Conservation (phyloP, 2,888 invertebrate genomes). For the Phrixothrix hirtus region DNA sequence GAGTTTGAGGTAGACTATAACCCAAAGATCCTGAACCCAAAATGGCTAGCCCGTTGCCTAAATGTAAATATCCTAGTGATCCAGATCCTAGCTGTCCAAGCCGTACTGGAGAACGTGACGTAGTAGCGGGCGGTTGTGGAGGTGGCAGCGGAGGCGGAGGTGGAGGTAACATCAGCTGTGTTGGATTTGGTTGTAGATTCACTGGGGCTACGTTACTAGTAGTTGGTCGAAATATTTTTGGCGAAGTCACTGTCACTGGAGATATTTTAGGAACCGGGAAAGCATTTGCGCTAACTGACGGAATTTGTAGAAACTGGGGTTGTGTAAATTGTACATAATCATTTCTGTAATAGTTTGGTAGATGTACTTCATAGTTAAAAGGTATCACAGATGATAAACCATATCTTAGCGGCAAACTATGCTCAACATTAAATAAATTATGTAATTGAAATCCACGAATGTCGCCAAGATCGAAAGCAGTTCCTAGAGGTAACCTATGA, state of each 20-base stretch:
- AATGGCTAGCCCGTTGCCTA: conserved; percentile 51
- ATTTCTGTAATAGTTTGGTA: neutral
- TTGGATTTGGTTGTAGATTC: neutral
- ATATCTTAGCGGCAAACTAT: neutral
- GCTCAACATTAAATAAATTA: neutral
- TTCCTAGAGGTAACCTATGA: conserved; percentile 1
- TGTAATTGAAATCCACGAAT: neutral
- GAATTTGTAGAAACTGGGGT: neutral
- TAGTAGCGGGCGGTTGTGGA: conserved; percentile 3
- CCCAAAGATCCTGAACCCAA: conserved; percentile 52
- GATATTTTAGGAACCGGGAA: too few relatives aligned
- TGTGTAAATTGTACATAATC: neutral
- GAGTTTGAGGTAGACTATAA: conserved; percentile 36
- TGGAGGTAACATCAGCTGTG: neutral
- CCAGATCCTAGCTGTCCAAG: conserved; percentile 50
- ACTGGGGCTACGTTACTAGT: neutral
- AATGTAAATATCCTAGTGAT: conserved; percentile 48
- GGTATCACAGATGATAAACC: neutral
- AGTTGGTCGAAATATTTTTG: too few relatives aligned
- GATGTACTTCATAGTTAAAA: neutral
- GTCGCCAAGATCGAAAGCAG: conserved; percentile 2
- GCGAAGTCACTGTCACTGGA: too few relatives aligned
- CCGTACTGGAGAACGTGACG: conserved; percentile 38
- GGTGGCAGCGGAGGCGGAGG: neutral
- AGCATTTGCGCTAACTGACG: too few relatives aligned